Base-by-base conservation (phyloP, 2,797 vertebrate genomes). In the Tenualosa thibaudeaui region DNA sequence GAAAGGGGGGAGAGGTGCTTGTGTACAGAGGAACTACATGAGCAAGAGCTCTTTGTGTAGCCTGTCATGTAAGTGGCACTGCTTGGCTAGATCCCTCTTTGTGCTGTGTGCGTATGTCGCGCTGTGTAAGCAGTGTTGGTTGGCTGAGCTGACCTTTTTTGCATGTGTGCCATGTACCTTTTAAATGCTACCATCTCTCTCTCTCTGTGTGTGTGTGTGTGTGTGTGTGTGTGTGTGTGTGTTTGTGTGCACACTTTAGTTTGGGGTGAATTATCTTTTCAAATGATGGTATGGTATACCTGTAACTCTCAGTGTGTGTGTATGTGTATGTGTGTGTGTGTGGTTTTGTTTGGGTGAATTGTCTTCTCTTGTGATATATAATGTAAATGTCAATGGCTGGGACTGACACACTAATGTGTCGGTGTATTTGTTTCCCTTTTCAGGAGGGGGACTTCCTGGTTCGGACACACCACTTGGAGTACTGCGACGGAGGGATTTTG, bases 401-500 rank as follows among this genome's bases (percentile, higher is more conserved):
- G 62, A 71, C 71, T 49, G 26, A 82, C 19, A 0, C 68, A 53
- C 81, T 49, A 22, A 1, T 40, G 50, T 84, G 26, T 54, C 51
- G 1, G 31, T 31, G 31, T 31, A 31, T 31, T 31, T 75, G 24
- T 53, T 88, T 49, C 93, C 81, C 6, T 84, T 8, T 83, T 0
- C 1, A 99, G 98, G 97, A 97, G 92, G 96, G 97, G 84, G 89
- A 95, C 88, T 97, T 97, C 87, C 95, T 97, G 94, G 96, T 99
- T 82, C 97, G 96, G 90, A 98, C 97, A 83, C 98, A 98, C 88
- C 98, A 99, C 89, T 95, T 99, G 88, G 98, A 99, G 87, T 98
- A 99, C 87, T 98, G 96, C 88, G 98, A 99, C 81, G 98, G 98
- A 83, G 97, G 98, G 54, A 99, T 99, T 89, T 91, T 99, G 92